Conservation (phyloP, 1,140 invertebrate genomes). For the Bombus sibiricus region DNA sequence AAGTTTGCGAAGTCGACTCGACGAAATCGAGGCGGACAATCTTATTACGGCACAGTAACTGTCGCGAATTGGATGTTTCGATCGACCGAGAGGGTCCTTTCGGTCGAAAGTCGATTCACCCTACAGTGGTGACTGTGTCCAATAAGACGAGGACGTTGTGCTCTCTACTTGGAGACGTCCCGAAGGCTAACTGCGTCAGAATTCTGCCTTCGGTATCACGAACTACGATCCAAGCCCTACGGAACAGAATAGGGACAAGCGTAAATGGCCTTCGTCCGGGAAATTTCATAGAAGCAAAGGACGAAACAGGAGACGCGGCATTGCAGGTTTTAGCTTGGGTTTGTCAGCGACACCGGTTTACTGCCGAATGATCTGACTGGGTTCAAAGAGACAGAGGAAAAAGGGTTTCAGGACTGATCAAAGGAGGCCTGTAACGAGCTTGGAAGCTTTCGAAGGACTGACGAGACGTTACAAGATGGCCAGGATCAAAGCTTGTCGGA, state of each 20-base stretch:
- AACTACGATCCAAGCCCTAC: not conserved
- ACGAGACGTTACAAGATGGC: not conserved
- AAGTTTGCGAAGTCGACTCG: conserved; percentile 15
- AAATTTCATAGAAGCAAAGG: conserved; percentile 9
- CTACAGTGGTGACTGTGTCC: not conserved
- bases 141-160: conserved; percentile 10
- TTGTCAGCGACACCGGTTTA: conserved; percentile 3
- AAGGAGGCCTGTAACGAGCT: not conserved
- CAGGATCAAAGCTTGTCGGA: not conserved
- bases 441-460: not conserved
- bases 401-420: not conserved
- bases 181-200: conserved; percentile 8
- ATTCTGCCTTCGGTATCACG: not conserved
- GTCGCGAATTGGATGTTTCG: conserved; percentile 23
- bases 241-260: not conserved
- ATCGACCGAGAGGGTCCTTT: not conserved
- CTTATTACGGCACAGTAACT: conserved; percentile 26
- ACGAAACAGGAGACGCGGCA: not conserved
- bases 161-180: too few species aligned
- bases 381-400: not conserved
- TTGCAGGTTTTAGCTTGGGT: not conserved
- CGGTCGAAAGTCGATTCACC: not conserved
- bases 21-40: conserved; percentile 31
- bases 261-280: conserved; percentile 19
- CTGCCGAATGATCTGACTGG: not conserved